phyloP scores from a whole-genome alignment of 2,113 vertebrate species.

The Mastomys coucha region DNA sequence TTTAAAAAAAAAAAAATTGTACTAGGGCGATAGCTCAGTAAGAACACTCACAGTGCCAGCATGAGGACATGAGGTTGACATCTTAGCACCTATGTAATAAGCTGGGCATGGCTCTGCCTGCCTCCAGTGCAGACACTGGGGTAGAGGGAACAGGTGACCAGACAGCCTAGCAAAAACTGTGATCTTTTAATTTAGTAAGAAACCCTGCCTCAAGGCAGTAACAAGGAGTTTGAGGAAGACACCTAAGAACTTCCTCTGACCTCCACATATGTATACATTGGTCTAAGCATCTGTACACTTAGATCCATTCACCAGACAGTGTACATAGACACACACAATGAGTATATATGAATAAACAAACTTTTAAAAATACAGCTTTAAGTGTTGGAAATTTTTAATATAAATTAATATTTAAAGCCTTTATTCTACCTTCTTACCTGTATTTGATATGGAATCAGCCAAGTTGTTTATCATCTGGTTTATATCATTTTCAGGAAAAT shows the following conservation, averaged over 20 bases:
- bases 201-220: neutral
- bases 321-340: neutral
- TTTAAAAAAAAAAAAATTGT: neutral
- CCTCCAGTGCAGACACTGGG: neutral
- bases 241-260: neutral
- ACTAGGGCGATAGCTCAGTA: neutral
- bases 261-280: neutral
- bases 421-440: neutral
- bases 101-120: neutral
- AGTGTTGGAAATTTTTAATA: neutral
- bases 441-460: neutral
- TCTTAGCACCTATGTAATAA: neutral
- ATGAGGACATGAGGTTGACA: neutral
- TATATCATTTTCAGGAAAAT: neutral
- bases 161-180: neutral
- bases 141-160: neutral
- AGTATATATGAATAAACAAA: neutral
- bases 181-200: neutral
- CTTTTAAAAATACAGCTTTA: constrained; percentile 10
- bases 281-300: too few species aligned
- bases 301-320: neutral
- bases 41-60: neutral
- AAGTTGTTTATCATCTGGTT: neutral
- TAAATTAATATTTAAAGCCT: constrained; percentile 23
- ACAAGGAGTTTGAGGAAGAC: neutral